Base-by-base conservation (phyloP, 2,113 vertebrate genomes). In the Xerus inauris region DNA sequence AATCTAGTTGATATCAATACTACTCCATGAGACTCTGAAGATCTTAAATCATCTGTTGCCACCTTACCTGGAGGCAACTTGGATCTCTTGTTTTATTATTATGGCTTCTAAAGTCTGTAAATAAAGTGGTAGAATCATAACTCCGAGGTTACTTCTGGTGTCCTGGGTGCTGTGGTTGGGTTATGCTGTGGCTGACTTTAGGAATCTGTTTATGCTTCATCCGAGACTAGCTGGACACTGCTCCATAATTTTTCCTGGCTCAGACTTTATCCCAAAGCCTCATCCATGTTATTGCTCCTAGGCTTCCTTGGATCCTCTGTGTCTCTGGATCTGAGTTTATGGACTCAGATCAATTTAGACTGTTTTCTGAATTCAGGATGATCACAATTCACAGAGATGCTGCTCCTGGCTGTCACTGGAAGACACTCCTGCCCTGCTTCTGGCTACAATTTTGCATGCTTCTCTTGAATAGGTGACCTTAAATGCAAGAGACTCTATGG, bases 381-480 rank as follows among this genome's bases (percentile, higher is more conserved):
- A 12, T 49, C 45, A 49, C 14, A 38, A 1, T 0, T 87, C 47
- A 73, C 40, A 77, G 3, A 10, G 10, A 22, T 9, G 17, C 1
- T 51, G 8, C 2, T 79, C n/a, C 13, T 40, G 28, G 8, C 1
- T n/a, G 4, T 10, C 47, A 54, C 8, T 38, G 10, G 20, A 64
- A 67, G 20, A 9, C 26, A 24, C 2, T 45, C 32, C 3, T 38
- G 11, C 11, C 7, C 35, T 82, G 2, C 13, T 24, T 87, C 42
- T 3, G 5, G 3, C 13, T 30, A 1, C 4, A 26, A 4, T 20
- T 75, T 67, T 42, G 7, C 11, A 6, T 20, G 2, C 4, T 32
- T 65, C 20, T 72, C 28, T 77, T 47, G 7, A 72, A 35, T n/a
- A 67, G 69, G 6, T 49, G 2, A 2, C 26, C 28, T 91, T 67